These are phyloP conservation scores for Neodiprion lecontei DNA, from an alignment of 1,140 invertebrate genomes.

Conservation along the genomic window DNA sequence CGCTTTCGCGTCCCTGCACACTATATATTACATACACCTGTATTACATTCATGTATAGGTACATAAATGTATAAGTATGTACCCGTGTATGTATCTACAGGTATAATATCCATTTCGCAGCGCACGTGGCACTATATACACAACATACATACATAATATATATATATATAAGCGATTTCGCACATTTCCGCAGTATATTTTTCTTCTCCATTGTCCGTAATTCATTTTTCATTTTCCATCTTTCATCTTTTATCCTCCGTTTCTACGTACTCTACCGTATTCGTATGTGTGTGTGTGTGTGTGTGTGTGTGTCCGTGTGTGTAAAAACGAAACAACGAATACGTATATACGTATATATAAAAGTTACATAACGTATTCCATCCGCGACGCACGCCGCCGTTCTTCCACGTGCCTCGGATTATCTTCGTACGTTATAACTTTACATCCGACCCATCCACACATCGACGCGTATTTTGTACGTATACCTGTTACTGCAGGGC, in stretches of 20 bases:
- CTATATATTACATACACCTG: neutral
- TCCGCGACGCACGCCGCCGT: neutral
- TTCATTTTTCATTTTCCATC: constrained; percentile 30
- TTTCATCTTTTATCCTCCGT: neutral
- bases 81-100: neutral
- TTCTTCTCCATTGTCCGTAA: constrained; percentile 42
- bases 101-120: constrained; percentile 17
- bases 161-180: too few relatives aligned
- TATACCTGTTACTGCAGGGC: too few relatives aligned
- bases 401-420: neutral
- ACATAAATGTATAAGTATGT: too few relatives aligned
- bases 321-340: too few relatives aligned
- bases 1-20: constrained; percentile 22
- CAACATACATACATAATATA: too few relatives aligned
- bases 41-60: neutral
- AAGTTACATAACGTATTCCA: constrained; percentile 50
- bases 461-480: too few relatives aligned
- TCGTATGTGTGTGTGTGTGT: too few relatives aligned
- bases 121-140: too few relatives aligned
- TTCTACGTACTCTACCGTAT: neutral
- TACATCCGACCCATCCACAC: neutral
- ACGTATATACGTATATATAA: too few relatives aligned
- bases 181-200: constrained; percentile 11
- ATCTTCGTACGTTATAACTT: neutral
- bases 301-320: too few relatives aligned